Percentiles rank a stretch among this genome's conserved stretches.
phyloP scores from a whole-genome alignment of 2,888 invertebrate species.

The Eretmocerus hayati region DNA sequence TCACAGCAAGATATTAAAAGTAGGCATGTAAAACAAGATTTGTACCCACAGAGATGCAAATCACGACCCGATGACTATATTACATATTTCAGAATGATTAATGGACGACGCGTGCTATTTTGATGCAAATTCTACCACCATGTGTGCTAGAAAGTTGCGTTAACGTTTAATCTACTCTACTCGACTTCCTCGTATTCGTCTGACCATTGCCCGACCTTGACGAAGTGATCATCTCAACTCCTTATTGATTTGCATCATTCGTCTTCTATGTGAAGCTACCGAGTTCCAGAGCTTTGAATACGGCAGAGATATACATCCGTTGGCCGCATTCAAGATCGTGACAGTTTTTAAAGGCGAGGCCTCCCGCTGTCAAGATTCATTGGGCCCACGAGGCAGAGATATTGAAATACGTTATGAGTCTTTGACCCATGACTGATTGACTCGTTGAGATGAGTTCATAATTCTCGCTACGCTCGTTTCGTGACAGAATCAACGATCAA shows the following conservation, averaged over 20 bases:
- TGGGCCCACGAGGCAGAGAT: too few species aligned
- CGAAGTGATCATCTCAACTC: background rate
- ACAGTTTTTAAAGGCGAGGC: too few species aligned
- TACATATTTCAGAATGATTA: constrained; percentile 20
- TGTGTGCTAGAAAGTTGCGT: constrained; percentile 13
- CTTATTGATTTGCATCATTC: constrained; percentile 22
- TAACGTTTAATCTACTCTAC: constrained; percentile 5
- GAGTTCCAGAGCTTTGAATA: too few species aligned
- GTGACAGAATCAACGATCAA: too few species aligned
- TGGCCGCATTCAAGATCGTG: too few species aligned
- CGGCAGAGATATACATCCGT: too few species aligned
- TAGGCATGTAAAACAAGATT: too few species aligned
- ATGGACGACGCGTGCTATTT: constrained; percentile 13
- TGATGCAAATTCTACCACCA: constrained; percentile 16
- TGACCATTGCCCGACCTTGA: background rate
- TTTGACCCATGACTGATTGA: constrained; percentile 2
- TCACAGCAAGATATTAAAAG: too few species aligned
- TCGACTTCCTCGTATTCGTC: constrained; percentile 2
- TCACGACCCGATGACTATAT: constrained; percentile 21
- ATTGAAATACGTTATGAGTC: background rate
- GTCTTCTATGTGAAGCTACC: constrained; percentile 13
- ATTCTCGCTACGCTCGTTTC: background rate
- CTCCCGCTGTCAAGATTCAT: too few species aligned
- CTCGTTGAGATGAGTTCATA: constrained; percentile 4
- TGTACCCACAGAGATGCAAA: constrained; percentile 13